Percentiles rank a stretch among this genome's conserved stretches.
phyloP scores from a whole-genome alignment of 2,888 invertebrate species.

The Torymus auratus region DNA sequence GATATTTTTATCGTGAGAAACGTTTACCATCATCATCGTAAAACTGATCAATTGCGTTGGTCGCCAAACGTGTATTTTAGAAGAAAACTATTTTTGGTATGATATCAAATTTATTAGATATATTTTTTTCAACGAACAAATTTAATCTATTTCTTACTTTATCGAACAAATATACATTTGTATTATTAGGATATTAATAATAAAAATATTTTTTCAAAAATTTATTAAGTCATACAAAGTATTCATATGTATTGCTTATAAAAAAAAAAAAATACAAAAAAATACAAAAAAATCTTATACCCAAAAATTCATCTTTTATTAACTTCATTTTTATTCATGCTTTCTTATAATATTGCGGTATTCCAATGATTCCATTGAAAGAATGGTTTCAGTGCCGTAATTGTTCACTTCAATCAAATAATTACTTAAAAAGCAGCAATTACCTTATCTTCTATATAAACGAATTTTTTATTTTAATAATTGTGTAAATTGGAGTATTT shows the following conservation, averaged over 20 bases:
- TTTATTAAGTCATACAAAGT: slow-evolving; percentile 23
- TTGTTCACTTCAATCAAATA: too few relatives aligned
- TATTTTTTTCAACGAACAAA: slow-evolving; percentile 23
- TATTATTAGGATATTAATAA: slow-evolving; percentile 22
- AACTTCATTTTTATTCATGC: neutral
- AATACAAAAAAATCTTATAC: slow-evolving; percentile 10
- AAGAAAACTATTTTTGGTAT: slow-evolving; percentile 27
- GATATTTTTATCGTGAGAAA: slow-evolving; percentile 27
- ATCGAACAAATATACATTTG: slow-evolving; percentile 41
- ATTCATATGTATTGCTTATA: slow-evolving; percentile 27
- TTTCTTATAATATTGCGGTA: too few relatives aligned
- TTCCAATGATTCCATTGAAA: too few relatives aligned
- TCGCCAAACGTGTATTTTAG: slow-evolving; percentile 11
- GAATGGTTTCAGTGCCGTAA: too few relatives aligned
- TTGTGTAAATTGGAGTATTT: too few relatives aligned
- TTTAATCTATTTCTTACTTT: slow-evolving; percentile 20
- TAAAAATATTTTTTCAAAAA: slow-evolving; percentile 46
- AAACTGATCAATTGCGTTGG: slow-evolving; percentile 18
- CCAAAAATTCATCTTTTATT: too few relatives aligned
- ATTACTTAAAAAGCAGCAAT: too few relatives aligned
- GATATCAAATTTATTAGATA: slow-evolving; percentile 32
- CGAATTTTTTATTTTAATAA: too few relatives aligned
- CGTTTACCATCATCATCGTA: neutral
- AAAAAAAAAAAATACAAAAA: slow-evolving; percentile 33
- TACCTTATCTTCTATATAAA: too few relatives aligned